Evolutionary conservation across 2,888 invertebrate species (phyloP), one percentile per base, ranked within the genome.

Genomic region (Metalampra italica): DNA sequence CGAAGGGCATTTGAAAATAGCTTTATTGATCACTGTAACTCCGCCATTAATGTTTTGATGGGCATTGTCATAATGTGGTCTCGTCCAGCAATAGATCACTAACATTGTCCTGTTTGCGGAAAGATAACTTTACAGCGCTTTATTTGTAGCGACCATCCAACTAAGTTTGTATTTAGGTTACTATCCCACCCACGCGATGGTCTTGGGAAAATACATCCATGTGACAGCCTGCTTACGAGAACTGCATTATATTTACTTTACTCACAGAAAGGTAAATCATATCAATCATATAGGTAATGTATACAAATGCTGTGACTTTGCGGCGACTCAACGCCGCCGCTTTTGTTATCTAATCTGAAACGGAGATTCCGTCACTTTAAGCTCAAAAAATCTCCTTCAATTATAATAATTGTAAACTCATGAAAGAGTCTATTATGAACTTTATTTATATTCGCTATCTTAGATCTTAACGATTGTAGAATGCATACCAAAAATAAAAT

Each of bases 21-120:
- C 66, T 72, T 72, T 72, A 71, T 67, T 67, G 68, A 65, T 71
- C 57, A 50, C 44, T 40, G 54, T 55, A 57, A 60, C 55, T 53
- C 52, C 29, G 50, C 50, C 56, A 56, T 72, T 63, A 39, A 46
- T 9, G 15, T 56, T 69, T 73, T 72, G 59, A 73, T 65, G 66
- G 55, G 49, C 47, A 56, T 60, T 61, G 63, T 64, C 62, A 62
- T 60, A 66, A 62, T 59, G 56, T 52, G 54, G 48, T 52, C 43
- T 55, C 56, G 53, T 43, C 41, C 29, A 42, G 41, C 29, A 22
- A 37, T 37, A 32, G 59, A 56, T 46, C 11, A 50, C 44, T 51
- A 62, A 67, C 68, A 66, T 62, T 65, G 62, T 68, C 57, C 49
- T 13, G 15, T 39, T 39, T 39, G 15, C 14, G 15, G 13, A 14